Evolutionary conservation across 1,140 invertebrate genomes (phyloP).

Genomic region (Rhyacophila brunnea): DNA sequence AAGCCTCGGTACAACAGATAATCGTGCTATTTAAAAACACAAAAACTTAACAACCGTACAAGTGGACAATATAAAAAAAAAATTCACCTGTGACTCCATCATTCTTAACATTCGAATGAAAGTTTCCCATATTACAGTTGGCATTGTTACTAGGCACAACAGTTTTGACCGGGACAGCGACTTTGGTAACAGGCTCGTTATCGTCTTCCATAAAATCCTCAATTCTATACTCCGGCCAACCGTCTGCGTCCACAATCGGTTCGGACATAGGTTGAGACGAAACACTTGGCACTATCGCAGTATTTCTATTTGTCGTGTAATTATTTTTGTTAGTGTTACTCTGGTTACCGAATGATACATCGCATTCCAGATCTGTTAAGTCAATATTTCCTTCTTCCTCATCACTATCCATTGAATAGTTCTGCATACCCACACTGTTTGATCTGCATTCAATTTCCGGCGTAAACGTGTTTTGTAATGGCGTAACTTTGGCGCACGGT

Average conservation of each 20-base stretch:
- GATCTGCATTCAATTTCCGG: too few relatives aligned
- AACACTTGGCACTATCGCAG: neutral
- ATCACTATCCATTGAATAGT: constrained; percentile 19
- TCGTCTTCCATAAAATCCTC: constrained; percentile 44
- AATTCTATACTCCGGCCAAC: constrained; percentile 46
- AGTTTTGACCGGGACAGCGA: constrained; percentile 22
- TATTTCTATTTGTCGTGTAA: constrained; percentile 11
- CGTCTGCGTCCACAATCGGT: constrained; percentile 42
- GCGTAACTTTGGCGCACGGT: constrained; percentile 24
- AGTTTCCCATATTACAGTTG: constrained; percentile 52
- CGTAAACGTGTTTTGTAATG: constrained; percentile 4
- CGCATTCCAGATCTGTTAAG: constrained; percentile 14
- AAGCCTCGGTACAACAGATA: too few relatives aligned
- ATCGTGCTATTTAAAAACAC: too few relatives aligned
- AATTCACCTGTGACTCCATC: constrained; percentile 69
- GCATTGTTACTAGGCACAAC: constrained; percentile 1
- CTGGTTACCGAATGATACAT: constrained; percentile 15
- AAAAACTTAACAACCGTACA: too few relatives aligned
- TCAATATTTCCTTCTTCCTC: constrained; percentile 11
- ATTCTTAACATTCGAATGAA: constrained; percentile 69
- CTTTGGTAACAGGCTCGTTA: neutral
- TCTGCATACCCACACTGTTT: neutral
- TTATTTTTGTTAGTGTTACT: constrained; percentile 9
- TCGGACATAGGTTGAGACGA: constrained; percentile 7
- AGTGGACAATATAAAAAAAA: too few relatives aligned